A percentile compares a stretch with the other conserved stretches of the same genome.
Evolutionary conservation across 2,113 vertebrate genomes (phyloP).

Genomic region (Micronycteris hirsuta): DNA sequence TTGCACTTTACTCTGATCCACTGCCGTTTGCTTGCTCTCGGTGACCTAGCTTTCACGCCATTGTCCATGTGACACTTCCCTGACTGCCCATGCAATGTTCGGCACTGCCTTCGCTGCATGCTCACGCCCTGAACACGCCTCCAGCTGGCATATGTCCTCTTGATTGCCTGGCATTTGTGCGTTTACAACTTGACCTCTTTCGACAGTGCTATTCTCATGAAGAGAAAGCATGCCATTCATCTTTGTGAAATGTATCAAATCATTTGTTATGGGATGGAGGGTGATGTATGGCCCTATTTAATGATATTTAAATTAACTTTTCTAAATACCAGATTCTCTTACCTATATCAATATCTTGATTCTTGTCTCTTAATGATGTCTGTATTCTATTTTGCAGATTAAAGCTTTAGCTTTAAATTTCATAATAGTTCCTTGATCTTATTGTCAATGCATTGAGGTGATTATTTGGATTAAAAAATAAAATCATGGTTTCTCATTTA

Average conservation of each 20-base stretch:
- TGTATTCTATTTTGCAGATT: not conserved
- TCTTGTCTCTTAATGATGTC: not conserved
- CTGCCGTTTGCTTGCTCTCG: not conserved
- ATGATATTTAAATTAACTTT: not conserved
- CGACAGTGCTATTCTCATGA: not conserved
- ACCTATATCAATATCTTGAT: not conserved
- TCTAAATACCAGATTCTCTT: not conserved
- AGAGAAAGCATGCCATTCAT: not conserved
- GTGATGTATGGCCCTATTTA: not conserved
- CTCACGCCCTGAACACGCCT: fast-evolving
- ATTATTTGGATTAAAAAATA: not conserved
- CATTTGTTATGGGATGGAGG: not conserved
- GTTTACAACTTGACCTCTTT: not conserved
- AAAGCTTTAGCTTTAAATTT: slow-evolving; percentile 9
- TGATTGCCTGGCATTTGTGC: not conserved
- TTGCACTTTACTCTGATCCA: not conserved
- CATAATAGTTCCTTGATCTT: not conserved
- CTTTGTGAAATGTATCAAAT: not conserved
- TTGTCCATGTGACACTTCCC: not conserved
- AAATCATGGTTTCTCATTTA: not conserved
- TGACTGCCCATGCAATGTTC: fast-evolving
- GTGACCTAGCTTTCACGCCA: fast-evolving
- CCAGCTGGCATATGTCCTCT: fast-evolving
- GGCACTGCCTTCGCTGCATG: fast-evolving
- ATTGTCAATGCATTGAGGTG: not conserved